Percentiles rank a stretch among this genome's conserved stretches.
phyloP scores from a whole-genome alignment of 1,140 invertebrate genomes.

The Arctopsyche grandis region DNA sequence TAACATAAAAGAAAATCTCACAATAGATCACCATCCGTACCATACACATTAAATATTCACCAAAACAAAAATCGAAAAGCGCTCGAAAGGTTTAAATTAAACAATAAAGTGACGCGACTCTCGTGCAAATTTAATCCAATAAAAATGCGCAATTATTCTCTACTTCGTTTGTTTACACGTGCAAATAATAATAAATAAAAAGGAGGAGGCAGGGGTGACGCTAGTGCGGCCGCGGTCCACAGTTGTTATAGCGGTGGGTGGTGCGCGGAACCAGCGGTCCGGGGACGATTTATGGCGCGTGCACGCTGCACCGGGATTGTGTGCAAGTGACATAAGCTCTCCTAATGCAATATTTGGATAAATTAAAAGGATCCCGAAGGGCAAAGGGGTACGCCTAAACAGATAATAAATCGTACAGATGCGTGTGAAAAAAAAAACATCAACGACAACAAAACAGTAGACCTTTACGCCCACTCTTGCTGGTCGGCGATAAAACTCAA shows the following conservation, averaged over 20 bases:
- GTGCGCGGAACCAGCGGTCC: slow-evolving; percentile 11
- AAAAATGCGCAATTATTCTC: not conserved
- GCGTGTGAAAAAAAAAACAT: slow-evolving; percentile 49
- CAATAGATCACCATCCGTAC: no score
- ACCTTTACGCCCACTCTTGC: slow-evolving; percentile 4
- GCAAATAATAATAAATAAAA: slow-evolving; percentile 30
- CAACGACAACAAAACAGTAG: not conserved
- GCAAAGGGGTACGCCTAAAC: slow-evolving; percentile 44
- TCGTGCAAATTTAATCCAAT: not conserved
- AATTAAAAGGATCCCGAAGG: slow-evolving; percentile 52
- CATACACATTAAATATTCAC: no score
- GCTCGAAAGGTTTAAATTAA: no score
- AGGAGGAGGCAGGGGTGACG: not conserved
- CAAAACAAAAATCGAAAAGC: no score
- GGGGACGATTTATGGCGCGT: slow-evolving; percentile 45
- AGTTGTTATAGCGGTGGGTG: slow-evolving; percentile 5
- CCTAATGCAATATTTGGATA: slow-evolving; percentile 55
- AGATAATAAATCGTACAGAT: slow-evolving; percentile 52
- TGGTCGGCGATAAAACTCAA: slow-evolving; percentile 30
- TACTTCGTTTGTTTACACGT: slow-evolving; percentile 25
- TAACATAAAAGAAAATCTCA: no score
- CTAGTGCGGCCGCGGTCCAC: not conserved
- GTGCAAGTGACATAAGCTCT: slow-evolving; percentile 55
- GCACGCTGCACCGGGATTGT: slow-evolving; percentile 46
- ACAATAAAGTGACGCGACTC: no score